Evolutionary conservation across 2,888 invertebrate genomes (phyloP), one percentile per base, ranked within the genome.

Genomic region (Willowsia nigromaculata): DNA sequence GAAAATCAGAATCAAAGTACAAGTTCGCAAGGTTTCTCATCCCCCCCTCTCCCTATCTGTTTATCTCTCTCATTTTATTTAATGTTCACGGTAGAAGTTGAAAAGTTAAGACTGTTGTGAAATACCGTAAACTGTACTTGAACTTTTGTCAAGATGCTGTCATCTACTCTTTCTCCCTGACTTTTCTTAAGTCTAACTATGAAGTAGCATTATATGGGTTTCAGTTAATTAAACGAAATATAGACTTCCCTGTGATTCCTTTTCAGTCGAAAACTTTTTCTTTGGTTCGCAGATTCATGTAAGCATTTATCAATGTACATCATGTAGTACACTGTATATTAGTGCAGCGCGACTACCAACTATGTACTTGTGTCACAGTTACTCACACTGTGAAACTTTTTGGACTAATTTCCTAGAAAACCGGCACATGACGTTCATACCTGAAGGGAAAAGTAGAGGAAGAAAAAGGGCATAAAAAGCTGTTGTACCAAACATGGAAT

Each of bases 151-250:
- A 76, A 30, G 50, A 50, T 50, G 30, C 50, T 76, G 50, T 50
- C 76, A 76, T 76, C 76, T 76, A 15, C 71, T 71, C 15, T 76
- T 50, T 37, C 37, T 50, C 50, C 37, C 50, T 50, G 25, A 37
- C n/a, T 68, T 40, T 47, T 33, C 37, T 37, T n/a, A 27, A 15
- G 30, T 76, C 50, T 15, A 50, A 15, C 30, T 50, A 50, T 47
- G 74, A 50, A 76, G 40, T 71, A 40, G 22, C 3, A 71, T 71
- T 47, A 76, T 76, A 50, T 47, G 25, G 56, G 84, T 37, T 84
- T 84, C 84, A 84, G 71, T 84, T 84, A 84, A 84, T 84, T 84
- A 84, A 84, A 84, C 53, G 53, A 33, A 68, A 50, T 65, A 65
- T 37, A 68, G 27, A 37, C 80, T 37, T 78, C n/a, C 56, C 33